Evolutionary conservation across 2,888 invertebrate species (phyloP).

Genomic region (Cheilosia variabilis): DNA sequence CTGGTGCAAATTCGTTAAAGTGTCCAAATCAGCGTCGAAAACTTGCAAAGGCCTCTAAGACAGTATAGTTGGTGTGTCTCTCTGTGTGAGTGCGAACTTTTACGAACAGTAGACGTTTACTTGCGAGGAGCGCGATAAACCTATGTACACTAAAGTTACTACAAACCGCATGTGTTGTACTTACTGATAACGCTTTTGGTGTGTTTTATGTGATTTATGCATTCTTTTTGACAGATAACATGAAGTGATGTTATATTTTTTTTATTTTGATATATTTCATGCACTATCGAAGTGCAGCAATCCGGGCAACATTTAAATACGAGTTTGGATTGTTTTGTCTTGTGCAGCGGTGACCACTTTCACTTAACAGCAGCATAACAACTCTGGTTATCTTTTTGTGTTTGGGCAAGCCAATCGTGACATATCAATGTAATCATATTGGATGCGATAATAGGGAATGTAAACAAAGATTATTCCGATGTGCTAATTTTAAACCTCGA

Average conservation of each 20-base stretch:
- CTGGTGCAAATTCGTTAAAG: constrained; percentile 46
- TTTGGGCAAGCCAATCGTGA: constrained; percentile 17
- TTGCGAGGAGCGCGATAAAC: neutral
- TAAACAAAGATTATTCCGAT: neutral
- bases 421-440: constrained; percentile 6
- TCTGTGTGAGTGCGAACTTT: constrained; percentile 5
- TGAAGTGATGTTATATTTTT: neutral
- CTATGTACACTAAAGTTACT: neutral
- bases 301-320: constrained; percentile 19
- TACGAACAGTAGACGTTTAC: neutral
- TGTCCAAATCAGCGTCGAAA: constrained; percentile 53
- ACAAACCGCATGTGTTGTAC: neutral
- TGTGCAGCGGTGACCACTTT: constrained; percentile 38
- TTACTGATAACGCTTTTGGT: constrained; percentile 1
- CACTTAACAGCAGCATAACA: constrained; percentile 28
- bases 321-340: neutral
- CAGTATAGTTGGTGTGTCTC: neutral
- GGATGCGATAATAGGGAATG: constrained; percentile 28
- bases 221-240: constrained; percentile 13
- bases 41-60: constrained; percentile 29
- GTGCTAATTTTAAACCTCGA: neutral
- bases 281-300: constrained; percentile 33
- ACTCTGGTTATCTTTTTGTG: neutral
- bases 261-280: neutral
- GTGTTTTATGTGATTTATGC: neutral